Evolutionary conservation across 2,797 vertebrate species (phyloP).

Genomic region (Anolis apletophallus): DNA sequence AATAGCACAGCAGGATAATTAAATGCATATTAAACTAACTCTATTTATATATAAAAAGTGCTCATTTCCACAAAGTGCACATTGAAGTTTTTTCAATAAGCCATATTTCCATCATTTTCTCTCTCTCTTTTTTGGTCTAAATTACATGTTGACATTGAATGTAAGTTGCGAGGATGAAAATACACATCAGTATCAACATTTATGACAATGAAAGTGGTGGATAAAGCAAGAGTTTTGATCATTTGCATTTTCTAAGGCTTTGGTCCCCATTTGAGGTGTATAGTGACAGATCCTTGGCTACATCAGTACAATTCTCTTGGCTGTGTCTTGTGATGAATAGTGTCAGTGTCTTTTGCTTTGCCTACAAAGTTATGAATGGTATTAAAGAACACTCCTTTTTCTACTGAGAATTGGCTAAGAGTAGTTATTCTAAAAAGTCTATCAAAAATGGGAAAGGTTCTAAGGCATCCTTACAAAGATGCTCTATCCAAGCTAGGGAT

Average conservation of each 20-base stretch:
- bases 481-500: neutral
- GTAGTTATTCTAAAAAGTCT: neutral
- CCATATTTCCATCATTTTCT: conserved; percentile 36
- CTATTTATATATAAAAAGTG: conserved; percentile 63
- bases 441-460: neutral
- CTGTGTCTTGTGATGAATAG: neutral
- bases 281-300: neutral
- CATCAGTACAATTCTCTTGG: neutral
- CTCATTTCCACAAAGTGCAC: conserved; percentile 49
- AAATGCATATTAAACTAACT: conserved; percentile 61
- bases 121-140: conserved; percentile 30
- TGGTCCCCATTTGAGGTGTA: conserved; percentile 14
- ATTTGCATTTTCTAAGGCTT: conserved; percentile 34
- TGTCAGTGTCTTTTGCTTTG: neutral
- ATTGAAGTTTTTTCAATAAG: conserved; percentile 44
- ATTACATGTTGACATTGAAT: conserved; percentile 30
- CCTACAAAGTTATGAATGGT: conserved; percentile 7
- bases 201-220: conserved; percentile 6
- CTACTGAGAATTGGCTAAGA: neutral
- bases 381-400: neutral
- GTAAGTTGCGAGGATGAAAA: conserved; percentile 29
- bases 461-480: neutral
- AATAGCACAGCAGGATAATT: conserved; percentile 58
- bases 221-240: conserved; percentile 24
- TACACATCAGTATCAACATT: conserved; percentile 47